Evolutionary conservation across 2,888 invertebrate species (phyloP).

Genomic region (Pollenia amentaria): DNA sequence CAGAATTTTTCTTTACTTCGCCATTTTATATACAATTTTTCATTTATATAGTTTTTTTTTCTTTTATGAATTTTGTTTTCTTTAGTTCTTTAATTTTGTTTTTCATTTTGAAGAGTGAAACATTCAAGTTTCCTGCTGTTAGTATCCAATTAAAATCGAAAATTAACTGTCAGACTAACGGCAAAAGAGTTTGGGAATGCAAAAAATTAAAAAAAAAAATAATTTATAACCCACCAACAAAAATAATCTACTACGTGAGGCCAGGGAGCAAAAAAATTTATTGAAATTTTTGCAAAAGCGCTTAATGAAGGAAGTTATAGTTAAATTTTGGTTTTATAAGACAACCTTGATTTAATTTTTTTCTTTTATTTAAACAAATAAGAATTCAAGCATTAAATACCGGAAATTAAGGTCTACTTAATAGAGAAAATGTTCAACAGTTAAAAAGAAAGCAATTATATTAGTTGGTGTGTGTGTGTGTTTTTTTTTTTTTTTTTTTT

Average conservation of each 20-base stretch:
- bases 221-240: slow-evolving; percentile 13
- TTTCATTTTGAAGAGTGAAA: slow-evolving; percentile 66
- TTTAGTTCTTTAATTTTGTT: slow-evolving; percentile 60
- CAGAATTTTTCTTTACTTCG: slow-evolving; percentile 40
- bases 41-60: slow-evolving; percentile 35
- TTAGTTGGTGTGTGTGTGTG: too few species aligned
- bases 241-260: neutral
- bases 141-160: slow-evolving; percentile 85
- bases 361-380: neutral
- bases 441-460: too few species aligned
- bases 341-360: slow-evolving; percentile 39
- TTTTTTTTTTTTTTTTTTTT: too few species aligned
- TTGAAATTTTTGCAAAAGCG: slow-evolving; percentile 51
- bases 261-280: neutral
- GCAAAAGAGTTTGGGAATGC: slow-evolving; percentile 71
- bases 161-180: slow-evolving; percentile 83
- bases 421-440: slow-evolving; percentile 14
- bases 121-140: slow-evolving; percentile 82
- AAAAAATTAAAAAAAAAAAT: slow-evolving; percentile 47
- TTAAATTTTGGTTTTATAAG: slow-evolving; percentile 23
- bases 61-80: slow-evolving; percentile 45
- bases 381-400: neutral
- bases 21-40: slow-evolving; percentile 50
- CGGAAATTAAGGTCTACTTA: neutral
- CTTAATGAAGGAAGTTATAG: slow-evolving; percentile 47